A percentile compares a stretch with the other conserved stretches of the same genome.
Evolutionary conservation across 2,888 invertebrate species (phyloP).

Genomic region (Dryococelus australis): DNA sequence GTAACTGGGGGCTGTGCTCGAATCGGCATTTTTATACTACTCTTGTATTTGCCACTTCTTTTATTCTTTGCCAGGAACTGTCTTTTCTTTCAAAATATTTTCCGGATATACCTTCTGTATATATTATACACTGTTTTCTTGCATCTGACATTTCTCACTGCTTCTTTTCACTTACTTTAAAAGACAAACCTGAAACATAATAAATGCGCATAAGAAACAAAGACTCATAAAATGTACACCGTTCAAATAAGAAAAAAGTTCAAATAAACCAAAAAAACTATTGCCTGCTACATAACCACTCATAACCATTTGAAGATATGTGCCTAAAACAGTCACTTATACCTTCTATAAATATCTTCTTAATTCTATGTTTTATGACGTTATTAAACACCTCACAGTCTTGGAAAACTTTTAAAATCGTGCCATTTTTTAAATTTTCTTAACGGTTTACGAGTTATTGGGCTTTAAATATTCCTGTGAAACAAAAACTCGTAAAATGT

Average conservation of each 20-base stretch:
- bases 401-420: background rate
- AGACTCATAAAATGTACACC: background rate
- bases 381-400: background rate
- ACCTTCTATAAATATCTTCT: background rate
- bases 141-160: too few species aligned
- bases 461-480: conserved; percentile 3
- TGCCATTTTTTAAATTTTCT: background rate
- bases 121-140: conserved; percentile 19
- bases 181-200: background rate
- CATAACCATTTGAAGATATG: background rate
- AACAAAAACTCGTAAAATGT: background rate
- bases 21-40: too few species aligned
- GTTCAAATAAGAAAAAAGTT: background rate
- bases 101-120: conserved; percentile 7
- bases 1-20: too few species aligned
- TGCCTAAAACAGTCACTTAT: background rate
- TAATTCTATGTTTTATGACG: background rate
- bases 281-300: background rate
- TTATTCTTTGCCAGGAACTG: conserved; percentile 28
- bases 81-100: conserved; percentile 12
- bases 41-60: conserved; percentile 18
- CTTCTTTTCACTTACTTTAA: background rate
- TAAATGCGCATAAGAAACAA: background rate
- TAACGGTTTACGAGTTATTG: background rate
- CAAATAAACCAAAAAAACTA: background rate